Evolutionary conservation across 2,113 vertebrate genomes (phyloP), one percentile per base, ranked within the genome.

Genomic region (Hiodon alosoides): DNA sequence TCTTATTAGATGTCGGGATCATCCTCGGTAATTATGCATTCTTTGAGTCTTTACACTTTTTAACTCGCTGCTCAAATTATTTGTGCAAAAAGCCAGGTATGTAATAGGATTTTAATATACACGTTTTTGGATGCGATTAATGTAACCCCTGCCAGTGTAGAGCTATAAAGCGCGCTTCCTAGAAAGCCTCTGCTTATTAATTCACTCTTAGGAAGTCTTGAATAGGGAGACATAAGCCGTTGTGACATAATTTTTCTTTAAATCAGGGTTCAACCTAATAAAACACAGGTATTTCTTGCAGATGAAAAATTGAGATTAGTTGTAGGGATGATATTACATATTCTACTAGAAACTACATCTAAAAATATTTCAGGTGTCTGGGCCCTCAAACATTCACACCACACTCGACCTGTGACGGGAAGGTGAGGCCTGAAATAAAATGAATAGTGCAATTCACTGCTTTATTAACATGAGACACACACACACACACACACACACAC

Each of bases 1-100:
- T 90, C 86, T 87, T 89, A 92, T 90, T 87, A 89, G 85, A 83
- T 87, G 88, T 90, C 82, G 79, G 83, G 90, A 84, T 89, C 77
- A 65, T 90, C 84, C 84, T 60, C 55, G 88, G 83, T 90, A 89
- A 92, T 91, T 88, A 89, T 78, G 80, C 83, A 5, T 81, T 87
- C 87, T 89, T 87, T 88, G 87, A 90, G 57, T 55, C 87, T 89
- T 75, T 74, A 82, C 87, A 81, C 84, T 86, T 87, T 86, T 86
- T 80, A 88, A 87, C 83, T 79, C 77, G 82, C 84, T 85, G 83
- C 80, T 87, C 86, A 88, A 87, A 90, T 88, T 77, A 87, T 90
- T 88, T 87, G 82, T 85, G 81, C 77, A 81, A 86, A 31, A 31
- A 81, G 77, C 69, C 58, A 79, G 78, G 78, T 82, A 79, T 84